Conservation (phyloP, 2,113 vertebrate genomes). For the Dendropsophus ebraccatus region DNA sequence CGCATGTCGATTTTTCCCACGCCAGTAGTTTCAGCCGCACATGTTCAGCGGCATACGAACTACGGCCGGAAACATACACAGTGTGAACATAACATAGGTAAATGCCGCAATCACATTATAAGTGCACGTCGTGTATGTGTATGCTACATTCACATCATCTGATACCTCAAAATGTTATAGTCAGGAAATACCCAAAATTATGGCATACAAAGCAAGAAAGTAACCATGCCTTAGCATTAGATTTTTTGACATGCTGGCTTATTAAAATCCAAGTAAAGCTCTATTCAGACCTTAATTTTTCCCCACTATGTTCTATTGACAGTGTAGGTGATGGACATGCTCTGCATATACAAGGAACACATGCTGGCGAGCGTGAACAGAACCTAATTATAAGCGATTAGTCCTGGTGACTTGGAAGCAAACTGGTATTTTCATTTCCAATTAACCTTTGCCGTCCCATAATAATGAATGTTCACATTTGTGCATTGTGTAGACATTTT, state of each 20-base stretch:
- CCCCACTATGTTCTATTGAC: background rate
- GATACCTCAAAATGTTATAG: no score
- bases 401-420: conserved; percentile 1
- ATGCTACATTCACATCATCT: no score
- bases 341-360: background rate
- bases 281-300: background rate
- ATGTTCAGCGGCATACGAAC: no score
- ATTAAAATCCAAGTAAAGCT: background rate
- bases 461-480: background rate
- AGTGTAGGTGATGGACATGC: background rate
- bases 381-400: background rate
- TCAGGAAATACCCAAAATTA: background rate
- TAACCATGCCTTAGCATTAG: background rate
- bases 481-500: background rate
- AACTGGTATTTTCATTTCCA: background rate
- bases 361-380: background rate
- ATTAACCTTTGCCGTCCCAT: background rate
- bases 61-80: no score
- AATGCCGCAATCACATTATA: no score
- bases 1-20: no score
- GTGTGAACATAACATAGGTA: no score
- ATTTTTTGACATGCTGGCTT: background rate
- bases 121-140: no score
- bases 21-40: no score
- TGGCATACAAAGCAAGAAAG: background rate